Evolutionary conservation across 30 jellyfish, hydroid and myxozoan species (phyloP), one percentile per base, ranked within the genome.

Genomic region (Aurelia sp.): DNA sequence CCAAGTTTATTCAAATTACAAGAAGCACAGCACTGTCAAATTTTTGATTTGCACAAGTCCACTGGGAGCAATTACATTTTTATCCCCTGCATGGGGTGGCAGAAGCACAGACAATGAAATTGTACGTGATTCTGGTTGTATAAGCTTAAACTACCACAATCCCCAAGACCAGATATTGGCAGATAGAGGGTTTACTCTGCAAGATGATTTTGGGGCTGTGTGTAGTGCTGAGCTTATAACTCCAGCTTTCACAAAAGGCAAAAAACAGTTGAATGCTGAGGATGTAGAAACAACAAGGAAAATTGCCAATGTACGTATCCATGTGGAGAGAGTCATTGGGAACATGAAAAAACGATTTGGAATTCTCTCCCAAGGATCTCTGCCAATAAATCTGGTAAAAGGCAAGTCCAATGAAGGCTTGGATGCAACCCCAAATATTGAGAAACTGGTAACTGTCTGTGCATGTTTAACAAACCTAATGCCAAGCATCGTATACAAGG

Each of bases 81-180:
- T 88, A 44, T 80, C 90, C 5, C 65, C 48, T 13, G 89, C 67
- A 0, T 88, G 83, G 88, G 97, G 97, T 51, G 90, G 97, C 59
- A 70, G 89, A 35, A 80, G 30, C 63, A 57, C 96, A 4, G 93
- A 88, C 62, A 70, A 40, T 22, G 85, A 88, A 67, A 68, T 80
- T 38, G 97, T 88, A 5, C 64, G 66, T n/a, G 51, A 65, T 27
- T 87, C 96, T 1, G 91, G 86, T 2, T 87, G 76, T 65, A 77
- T 77, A 3, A 53, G 77, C 65, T 0, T n/a, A 1, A 58, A 77
- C 3, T 77, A 77, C 24, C 77, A 53, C 73, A 20, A 57, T 18
- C 85, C 55, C 24, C 83, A 85, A 5, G 90, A 86, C 31, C 74
- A 78, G 19, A 86, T 86, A 35, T 44, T 86, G 75, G 95, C 84